Evolutionary conservation across 92 coral and sea anemone species (phyloP), one percentile per base, ranked within the genome.

Genomic region (Pocillopora meandrina): DNA sequence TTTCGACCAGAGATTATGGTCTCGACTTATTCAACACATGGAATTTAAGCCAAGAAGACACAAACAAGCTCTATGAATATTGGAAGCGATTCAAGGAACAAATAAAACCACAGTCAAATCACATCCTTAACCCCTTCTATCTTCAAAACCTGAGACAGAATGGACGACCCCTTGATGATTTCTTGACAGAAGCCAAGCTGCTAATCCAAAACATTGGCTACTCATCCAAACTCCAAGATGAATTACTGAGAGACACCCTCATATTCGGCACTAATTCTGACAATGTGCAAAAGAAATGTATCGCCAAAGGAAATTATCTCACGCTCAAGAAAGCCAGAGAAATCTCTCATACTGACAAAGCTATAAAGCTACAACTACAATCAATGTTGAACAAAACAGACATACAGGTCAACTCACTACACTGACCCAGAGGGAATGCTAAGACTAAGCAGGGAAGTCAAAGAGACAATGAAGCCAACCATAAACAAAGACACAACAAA

Each of bases 201-300:
- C 26, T 26, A 26, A 26, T 26, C 26, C 26, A 26, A 26, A 26
- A 26, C 26, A 26, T 0, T 26, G 89, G 93, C 18, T 88, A 60
- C 65, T 86, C 87, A 21, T 20, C 65, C n/a, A 87, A 82, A 2
- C 7, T 90, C 14, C 82, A 85, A n/a, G 79, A 85, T 67, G 89
- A 85, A 88, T 61, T 82, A n/a, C 23, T 85, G 88, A 79, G 92
- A 18, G 90, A 87, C 47, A 60, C 91, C 26, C 82, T 87, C 26
- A 92, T 87, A 17, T 89, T 87, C 74, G 90, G 93, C 42, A 85
- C 61, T 1, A 93, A 92, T 69, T 77, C 85, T 34, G 96, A 92
- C 10, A 61, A 52, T 16, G 86, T 92, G 20, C 35, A 89, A 31
- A 88, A 80, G 79, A 92, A 86, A 83, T 92, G 89, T 52, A 89